Evolutionary conservation across 2,797 vertebrate species (phyloP).

Genomic region (Manis pentadactyla): DNA sequence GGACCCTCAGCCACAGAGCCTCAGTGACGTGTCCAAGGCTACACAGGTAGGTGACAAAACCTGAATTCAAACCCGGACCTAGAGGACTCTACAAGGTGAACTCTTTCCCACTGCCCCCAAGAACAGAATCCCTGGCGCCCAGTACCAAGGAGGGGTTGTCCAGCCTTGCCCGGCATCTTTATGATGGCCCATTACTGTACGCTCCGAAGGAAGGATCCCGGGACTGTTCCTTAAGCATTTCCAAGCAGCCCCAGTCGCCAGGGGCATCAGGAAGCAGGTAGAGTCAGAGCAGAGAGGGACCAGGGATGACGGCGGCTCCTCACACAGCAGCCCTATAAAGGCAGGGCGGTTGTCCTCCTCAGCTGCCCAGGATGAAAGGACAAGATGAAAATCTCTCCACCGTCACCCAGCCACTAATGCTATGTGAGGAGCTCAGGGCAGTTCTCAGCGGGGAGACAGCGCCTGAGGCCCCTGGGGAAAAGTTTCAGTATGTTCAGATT

Average conservation of each 20-base stretch:
- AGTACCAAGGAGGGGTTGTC: neutral
- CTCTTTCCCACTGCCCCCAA: neutral
- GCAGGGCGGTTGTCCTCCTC: neutral
- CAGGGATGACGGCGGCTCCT: neutral
- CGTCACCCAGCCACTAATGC: neutral
- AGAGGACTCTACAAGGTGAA: neutral
- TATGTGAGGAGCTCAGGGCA: neutral
- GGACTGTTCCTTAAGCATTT: neutral
- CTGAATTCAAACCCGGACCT: neutral
- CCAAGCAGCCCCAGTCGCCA: neutral
- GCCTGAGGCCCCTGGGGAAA: neutral
- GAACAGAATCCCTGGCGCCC: neutral
- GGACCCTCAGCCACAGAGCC: neutral
- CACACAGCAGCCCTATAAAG: too few relatives aligned
- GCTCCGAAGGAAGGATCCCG: neutral
- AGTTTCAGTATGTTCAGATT: neutral
- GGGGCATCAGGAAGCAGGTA: neutral
- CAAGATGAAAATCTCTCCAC: neutral
- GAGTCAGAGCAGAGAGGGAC: neutral
- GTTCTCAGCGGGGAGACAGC: neutral
- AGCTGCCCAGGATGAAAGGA: rapidly evolving
- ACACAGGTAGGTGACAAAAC: neutral
- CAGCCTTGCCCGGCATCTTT: neutral
- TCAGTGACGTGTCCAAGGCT: neutral
- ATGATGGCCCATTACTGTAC: too few relatives aligned